phyloP scores from a whole-genome alignment of 2,888 invertebrate species.

The Acanthacorydalis orientalis region DNA sequence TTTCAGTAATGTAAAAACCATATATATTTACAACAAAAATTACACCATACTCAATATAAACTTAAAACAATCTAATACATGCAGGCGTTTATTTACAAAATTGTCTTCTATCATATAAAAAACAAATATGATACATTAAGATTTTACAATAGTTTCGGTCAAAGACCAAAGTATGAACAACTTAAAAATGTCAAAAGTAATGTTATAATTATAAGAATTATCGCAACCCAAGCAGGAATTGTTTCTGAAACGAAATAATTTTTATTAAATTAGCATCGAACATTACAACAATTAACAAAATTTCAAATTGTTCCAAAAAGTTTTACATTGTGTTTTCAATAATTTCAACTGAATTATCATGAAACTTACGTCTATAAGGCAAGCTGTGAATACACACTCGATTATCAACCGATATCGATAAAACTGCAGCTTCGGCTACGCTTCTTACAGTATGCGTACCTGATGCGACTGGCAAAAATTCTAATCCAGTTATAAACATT shows the following conservation, averaged over 20 bases:
- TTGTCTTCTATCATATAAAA: not conserved
- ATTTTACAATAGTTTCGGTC: constrained; percentile 9
- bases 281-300: too few species aligned
- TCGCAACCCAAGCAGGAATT: constrained; percentile 66
- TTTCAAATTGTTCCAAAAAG: too few species aligned
- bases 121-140: constrained; percentile 5
- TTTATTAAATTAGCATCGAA: not conserved
- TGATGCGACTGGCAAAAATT: constrained; percentile 65
- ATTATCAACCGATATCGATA: constrained; percentile 94
- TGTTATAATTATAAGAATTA: constrained; percentile 54
- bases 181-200: constrained; percentile 63
- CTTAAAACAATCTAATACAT: not conserved
- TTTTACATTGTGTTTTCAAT: too few species aligned
- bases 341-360: constrained; percentile 7
- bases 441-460: constrained; percentile 57
- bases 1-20: constrained; percentile 5
- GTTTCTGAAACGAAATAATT: constrained; percentile 42
- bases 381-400: constrained; percentile 77
- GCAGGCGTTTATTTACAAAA: too few species aligned
- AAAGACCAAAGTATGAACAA: constrained; percentile 72
- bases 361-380: constrained; percentile 55
- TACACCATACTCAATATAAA: not conserved
- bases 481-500: constrained; percentile 93
- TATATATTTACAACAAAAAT: not conserved
- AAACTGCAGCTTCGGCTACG: constrained; percentile 68